Conservation (phyloP, 2,113 vertebrate genomes). For the Lynx canadensis region DNA sequence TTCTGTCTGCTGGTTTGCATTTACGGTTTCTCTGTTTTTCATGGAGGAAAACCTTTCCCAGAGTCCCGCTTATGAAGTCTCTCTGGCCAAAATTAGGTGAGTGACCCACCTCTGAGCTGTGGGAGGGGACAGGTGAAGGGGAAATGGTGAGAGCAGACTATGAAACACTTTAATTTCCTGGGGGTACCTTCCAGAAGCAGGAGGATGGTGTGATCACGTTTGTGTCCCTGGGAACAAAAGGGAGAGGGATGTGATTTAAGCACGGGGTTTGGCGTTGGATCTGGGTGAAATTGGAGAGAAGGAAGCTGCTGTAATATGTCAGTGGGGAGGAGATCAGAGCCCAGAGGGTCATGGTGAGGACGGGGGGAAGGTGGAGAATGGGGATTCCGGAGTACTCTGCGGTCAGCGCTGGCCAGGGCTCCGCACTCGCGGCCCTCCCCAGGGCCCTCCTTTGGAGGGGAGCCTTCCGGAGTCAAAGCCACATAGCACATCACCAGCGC, state of each 20-base stretch:
- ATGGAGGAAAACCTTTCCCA: neutral
- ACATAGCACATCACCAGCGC: neutral
- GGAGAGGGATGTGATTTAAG: too few relatives aligned
- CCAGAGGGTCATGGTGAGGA: neutral
- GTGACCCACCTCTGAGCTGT: neutral
- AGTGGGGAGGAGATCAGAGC: neutral
- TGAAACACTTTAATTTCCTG: neutral
- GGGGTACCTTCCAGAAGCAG: neutral
- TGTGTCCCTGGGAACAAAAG: neutral
- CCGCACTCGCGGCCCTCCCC: accelerated
- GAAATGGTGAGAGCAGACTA: too few relatives aligned
- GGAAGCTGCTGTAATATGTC: neutral
- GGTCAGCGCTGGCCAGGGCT: too few relatives aligned
- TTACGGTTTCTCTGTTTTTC: neutral
- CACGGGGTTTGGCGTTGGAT: neutral
- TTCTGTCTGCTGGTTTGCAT: neutral
- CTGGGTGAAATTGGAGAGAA: neutral
- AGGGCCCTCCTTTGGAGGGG: neutral
- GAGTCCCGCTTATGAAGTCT: neutral
- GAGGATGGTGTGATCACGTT: neutral
- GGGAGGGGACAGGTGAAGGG: neutral
- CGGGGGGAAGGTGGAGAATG: accelerated
- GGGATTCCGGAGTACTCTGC: accelerated
- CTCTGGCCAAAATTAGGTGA: neutral
- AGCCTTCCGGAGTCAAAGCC: neutral